Conservation (phyloP, 2,113 vertebrate genomes). For the Progne subis region DNA sequence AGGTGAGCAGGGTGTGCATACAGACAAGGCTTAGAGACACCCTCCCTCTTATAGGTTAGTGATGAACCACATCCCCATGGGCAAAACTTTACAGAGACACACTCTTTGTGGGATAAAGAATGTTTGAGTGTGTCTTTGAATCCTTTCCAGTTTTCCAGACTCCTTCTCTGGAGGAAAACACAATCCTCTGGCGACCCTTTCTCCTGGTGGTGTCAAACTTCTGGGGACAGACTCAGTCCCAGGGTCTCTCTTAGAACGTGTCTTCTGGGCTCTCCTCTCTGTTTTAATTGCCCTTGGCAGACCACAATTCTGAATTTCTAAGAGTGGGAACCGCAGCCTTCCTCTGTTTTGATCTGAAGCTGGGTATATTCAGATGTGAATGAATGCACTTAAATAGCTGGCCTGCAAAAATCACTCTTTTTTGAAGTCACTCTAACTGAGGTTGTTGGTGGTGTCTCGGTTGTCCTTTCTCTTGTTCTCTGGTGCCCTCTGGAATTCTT, state of each 20-base stretch:
- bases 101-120: neutral
- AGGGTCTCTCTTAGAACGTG: neutral
- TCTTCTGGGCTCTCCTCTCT: neutral
- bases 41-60: neutral
- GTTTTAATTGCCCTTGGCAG: neutral
- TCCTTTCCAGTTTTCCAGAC: neutral
- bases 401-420: neutral
- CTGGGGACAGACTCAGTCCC: neutral
- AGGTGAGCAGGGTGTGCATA: neutral
- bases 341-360: neutral
- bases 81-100: neutral
- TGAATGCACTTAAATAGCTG: neutral
- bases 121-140: neutral
- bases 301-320: neutral
- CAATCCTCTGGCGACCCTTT: neutral
- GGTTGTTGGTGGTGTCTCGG: accelerated
- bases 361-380: neutral
- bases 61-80: neutral
- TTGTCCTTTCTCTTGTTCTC: neutral
- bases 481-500: neutral
- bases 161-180: neutral
- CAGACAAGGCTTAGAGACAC: neutral
- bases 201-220: neutral
- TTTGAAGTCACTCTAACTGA: neutral
- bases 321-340: neutral